Percentiles rank a stretch among this genome's conserved stretches.
Evolutionary conservation across 2,797 vertebrate species (phyloP).

Genomic region (Macrochelys suwanniensis): DNA sequence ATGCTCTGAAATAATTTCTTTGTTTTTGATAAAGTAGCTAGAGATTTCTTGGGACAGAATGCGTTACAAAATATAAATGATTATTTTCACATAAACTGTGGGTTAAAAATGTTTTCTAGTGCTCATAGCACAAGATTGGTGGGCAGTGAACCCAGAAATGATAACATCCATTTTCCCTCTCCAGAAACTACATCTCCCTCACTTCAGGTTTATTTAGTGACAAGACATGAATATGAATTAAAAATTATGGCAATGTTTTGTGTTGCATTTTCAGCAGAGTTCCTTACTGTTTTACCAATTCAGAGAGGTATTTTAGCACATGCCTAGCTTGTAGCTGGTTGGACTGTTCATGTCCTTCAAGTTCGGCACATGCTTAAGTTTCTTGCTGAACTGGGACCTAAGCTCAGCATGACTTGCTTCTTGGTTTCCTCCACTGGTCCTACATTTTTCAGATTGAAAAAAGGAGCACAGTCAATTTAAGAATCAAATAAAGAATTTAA

Average conservation of each 20-base stretch:
- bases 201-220: not conserved
- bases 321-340: not conserved
- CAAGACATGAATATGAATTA: not conserved
- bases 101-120: not conserved
- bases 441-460: not conserved
- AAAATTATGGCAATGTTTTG: not conserved
- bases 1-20: not conserved
- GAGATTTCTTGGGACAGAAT: not conserved
- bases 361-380: not conserved
- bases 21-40: accelerated
- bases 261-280: not conserved
- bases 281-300: not conserved
- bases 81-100: not conserved
- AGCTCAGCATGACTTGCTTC: not conserved
- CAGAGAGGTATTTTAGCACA: not conserved
- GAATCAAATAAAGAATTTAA: not conserved
- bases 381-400: not conserved
- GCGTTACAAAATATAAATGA: not conserved
- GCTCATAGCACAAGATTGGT: not conserved
- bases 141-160: not conserved
- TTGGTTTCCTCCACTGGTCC: not conserved
- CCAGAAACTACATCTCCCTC: not conserved
- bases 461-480: not conserved
- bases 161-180: not conserved
- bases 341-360: not conserved